phyloP scores from a whole-genome alignment of 1,140 invertebrate genomes.

The Fopius arisanus region DNA sequence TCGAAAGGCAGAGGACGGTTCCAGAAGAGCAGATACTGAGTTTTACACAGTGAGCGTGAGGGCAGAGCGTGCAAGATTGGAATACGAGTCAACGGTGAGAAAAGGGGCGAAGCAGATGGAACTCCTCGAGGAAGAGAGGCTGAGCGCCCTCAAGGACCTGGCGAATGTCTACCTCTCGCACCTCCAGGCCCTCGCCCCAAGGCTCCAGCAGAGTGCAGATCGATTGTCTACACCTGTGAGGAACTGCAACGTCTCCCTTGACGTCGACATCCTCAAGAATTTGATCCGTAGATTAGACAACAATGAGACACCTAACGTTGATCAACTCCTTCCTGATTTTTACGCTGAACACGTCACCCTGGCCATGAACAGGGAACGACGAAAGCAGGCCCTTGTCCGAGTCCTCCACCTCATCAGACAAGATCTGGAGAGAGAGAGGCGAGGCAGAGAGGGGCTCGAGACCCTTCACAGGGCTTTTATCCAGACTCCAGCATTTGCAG shows the following conservation, averaged over 20 bases:
- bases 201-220: conserved; percentile 74
- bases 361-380: conserved; percentile 89
- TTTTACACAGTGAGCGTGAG: conserved; percentile 91
- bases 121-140: conserved; percentile 87
- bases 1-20: conserved; percentile 87
- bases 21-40: conserved; percentile 90
- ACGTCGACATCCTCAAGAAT: conserved; percentile 74
- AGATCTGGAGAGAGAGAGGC: conserved; percentile 85
- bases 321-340: conserved; percentile 91
- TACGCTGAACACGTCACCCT: conserved; percentile 94
- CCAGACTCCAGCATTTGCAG: conserved; percentile 87
- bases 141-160: conserved; percentile 81
- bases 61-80: conserved; percentile 86
- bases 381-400: conserved; percentile 83
- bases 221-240: conserved; percentile 74
- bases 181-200: conserved; percentile 78
- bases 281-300: conserved; percentile 67
- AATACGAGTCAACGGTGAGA: conserved; percentile 89
- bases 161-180: conserved; percentile 81
- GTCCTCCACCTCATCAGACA: conserved; percentile 83
- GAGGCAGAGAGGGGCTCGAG: conserved; percentile 86
- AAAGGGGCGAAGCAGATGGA: conserved; percentile 82
- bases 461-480: conserved; percentile 91
- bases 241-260: conserved; percentile 76
- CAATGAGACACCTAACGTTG: conserved; percentile 60